Evolutionary conservation across 2,113 vertebrate species (phyloP), one percentile per base, ranked within the genome.

Genomic region (Conger conger): DNA sequence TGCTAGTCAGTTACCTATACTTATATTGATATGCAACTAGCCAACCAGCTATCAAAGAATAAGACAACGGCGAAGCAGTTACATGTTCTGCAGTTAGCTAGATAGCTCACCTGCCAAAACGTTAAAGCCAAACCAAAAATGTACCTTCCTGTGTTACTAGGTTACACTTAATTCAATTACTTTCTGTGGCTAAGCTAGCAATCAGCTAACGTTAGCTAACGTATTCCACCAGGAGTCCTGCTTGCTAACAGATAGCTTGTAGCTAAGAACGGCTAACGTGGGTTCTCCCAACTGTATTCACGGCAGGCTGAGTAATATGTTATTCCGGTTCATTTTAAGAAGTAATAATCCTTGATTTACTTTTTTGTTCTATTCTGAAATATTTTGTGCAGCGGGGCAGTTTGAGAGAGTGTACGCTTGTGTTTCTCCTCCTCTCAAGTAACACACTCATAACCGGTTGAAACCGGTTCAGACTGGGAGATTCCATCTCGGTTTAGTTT

Each of bases 401-500:
- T 95, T 88, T 93, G 78, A 91, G 91, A 95, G 93, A 94, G 94
- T 95, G 95, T 95, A 93, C 96, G 94, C 94, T 94, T 94, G 94
- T 90, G 93, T 93, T 92, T 93, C 93, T 93, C 93, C 95, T 96
- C 95, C 96, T 96, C 97, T 96, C 97, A 95, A 96, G 96, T 97
- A 95, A 97, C 97, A 97, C 96, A 96, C 97, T 98, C 96, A 91
- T 96, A 99, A 98, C 98, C 97, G 98, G 98, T 97, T 99, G 97
- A 98, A 99, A 99, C 98, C 98, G 98, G 98, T 99, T 99, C 98
- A 99, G 98, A 99, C 97, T 98, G 98, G 97, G 98, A 99, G 97
- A 99, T 98, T 99, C 98, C 98, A 99, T 99, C 97, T 99, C 98
- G 97, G 97, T 98, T 98, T 97, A 99, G 98, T 98, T 99, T 98